Evolutionary conservation across 1,140 invertebrate genomes (phyloP), one percentile per base, ranked within the genome.

Genomic region (Bombus haemorrhoidalis): DNA sequence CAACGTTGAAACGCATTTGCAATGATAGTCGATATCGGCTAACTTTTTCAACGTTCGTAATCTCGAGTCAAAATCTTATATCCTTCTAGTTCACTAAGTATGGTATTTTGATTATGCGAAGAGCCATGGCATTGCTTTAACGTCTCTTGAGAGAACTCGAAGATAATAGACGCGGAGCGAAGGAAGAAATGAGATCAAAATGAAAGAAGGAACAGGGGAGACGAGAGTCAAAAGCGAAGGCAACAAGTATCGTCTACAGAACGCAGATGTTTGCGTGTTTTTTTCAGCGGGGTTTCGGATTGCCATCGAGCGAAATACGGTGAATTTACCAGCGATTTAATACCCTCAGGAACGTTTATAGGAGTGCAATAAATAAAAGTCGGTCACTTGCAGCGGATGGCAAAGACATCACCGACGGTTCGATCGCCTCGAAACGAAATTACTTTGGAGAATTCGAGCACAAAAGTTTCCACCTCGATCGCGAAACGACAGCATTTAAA

Each of bases 311-410:
- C 66, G 81, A 84, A 88, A 84, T 80, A 71, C 86, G 76, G 15
- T 72, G 73, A 88, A 90, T 90, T 90, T 90, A 90, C 90, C 85
- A 83, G 28, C 66, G 72, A 66, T 90, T 90, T 90, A 88, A 90
- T 90, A 79, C 80, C 83, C 80, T 18, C 28, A 57, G 71, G 86
- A 86, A 90, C 82, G 83, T 88, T 90, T 88, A 90, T 90, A 84
- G 86, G 73, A 53, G 68, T 18, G 83, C 82, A 75, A 90, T 90
- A 90, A 90, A 90, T 90, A 90, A 90, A 80, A 66, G 32, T 34
- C 32, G 83, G 73, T 71, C 66, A 47, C 75, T 66, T 59, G 59
- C 75, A 77, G 80, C 80, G 83, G 64, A 83, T 66, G 81, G 82
- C 68, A 81, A 76, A 53, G 81, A 77, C 86, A 89, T 89, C 78